Conservation (phyloP, 2,888 invertebrate species). For the Melinopterus prodromus region DNA sequence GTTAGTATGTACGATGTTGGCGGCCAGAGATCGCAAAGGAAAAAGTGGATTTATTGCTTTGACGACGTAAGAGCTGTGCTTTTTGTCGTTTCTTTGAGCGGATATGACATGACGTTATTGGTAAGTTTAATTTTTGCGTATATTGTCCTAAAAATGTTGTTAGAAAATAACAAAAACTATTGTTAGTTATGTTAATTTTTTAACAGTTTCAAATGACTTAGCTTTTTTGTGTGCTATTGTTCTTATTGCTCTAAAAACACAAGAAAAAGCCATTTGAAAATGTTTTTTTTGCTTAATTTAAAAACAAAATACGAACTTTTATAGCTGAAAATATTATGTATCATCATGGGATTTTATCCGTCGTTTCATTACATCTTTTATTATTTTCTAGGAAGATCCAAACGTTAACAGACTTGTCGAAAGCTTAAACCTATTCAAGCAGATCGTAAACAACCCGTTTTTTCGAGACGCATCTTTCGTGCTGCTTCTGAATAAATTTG, state of each 20-base stretch:
- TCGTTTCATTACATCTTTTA: not conserved
- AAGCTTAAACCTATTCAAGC: constrained; percentile 69
- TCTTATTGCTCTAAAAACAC: too few relatives aligned
- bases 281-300: too few relatives aligned
- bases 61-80: constrained; percentile 71
- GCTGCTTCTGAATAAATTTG: constrained; percentile 71
- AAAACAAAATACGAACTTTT: too few relatives aligned
- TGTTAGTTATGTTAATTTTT: too few relatives aligned
- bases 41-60: constrained; percentile 75
- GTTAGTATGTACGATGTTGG: constrained; percentile 72
- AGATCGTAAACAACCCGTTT: constrained; percentile 72
- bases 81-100: constrained; percentile 71
- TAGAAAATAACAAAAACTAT: too few relatives aligned
- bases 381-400: constrained; percentile 64
- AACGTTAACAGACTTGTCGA: constrained; percentile 70
- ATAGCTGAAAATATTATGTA: too few relatives aligned
- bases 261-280: too few relatives aligned
- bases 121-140: constrained; percentile 48
- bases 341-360: too few relatives aligned
- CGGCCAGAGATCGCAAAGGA: constrained; percentile 70
- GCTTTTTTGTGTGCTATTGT: too few relatives aligned
- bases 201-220: too few relatives aligned
- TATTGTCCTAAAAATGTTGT: too few relatives aligned
- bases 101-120: constrained; percentile 71
- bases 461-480: constrained; percentile 70